Conservation (phyloP, 2,113 vertebrate species). For the Crypturellus undulatus region DNA sequence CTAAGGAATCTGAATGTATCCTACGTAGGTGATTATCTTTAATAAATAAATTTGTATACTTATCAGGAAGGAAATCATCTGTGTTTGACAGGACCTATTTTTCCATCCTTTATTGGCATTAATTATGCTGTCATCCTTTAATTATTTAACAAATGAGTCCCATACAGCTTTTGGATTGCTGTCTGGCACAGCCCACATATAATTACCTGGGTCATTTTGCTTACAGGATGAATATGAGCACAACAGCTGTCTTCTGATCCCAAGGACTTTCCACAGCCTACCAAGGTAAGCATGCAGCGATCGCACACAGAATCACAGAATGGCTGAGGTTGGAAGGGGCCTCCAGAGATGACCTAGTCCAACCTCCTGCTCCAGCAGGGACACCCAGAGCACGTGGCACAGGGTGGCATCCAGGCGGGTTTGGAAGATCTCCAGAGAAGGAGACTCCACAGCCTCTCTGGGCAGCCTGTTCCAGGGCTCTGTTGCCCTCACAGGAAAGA, state of each 20-base stretch:
- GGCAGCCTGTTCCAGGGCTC: too few species aligned
- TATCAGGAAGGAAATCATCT: neutral
- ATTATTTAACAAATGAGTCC: neutral
- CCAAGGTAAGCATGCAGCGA: neutral
- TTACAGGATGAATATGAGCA: neutral
- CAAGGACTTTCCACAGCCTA: neutral
- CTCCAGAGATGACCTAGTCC: too few species aligned
- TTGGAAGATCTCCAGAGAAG: too few species aligned
- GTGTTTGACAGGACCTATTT: neutral
- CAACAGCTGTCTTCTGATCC: neutral
- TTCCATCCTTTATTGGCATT: neutral
- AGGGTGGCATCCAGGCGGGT: too few species aligned
- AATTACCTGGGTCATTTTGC: slow-evolving; percentile 17
- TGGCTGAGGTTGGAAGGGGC: too few species aligned
- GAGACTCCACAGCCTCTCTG: too few species aligned
- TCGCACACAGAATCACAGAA: too few species aligned
- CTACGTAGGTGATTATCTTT: neutral
- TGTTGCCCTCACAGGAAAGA: too few species aligned
- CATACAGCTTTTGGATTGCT: neutral
- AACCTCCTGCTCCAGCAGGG: too few species aligned
- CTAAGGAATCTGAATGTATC: neutral
- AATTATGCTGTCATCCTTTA: neutral
- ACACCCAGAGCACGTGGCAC: too few species aligned
- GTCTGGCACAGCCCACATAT: neutral
- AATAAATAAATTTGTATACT: neutral